These are phyloP conservation scores for Vidua macroura DNA, from an alignment of 2,113 vertebrate genomes.

Conservation along the genomic window DNA sequence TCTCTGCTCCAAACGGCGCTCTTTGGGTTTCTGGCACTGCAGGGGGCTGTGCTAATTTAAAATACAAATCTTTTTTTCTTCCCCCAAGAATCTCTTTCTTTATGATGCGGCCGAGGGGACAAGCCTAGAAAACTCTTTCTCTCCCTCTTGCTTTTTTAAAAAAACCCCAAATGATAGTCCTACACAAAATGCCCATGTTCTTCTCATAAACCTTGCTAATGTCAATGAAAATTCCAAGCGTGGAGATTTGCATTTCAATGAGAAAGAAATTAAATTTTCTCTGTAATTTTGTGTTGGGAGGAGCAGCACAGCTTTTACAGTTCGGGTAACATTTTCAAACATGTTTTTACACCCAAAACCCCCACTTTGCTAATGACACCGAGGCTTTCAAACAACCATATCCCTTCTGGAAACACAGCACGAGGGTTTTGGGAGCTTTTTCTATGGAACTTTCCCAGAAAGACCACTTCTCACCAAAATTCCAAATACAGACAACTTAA, in stretches of 20 bases:
- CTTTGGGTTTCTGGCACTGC: constrained; percentile 39
- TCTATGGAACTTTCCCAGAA: background rate
- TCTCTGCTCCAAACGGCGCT: background rate
- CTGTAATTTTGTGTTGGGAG: constrained; percentile 38
- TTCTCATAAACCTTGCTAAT: background rate
- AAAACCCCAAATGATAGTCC: background rate
- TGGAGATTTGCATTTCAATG: constrained; percentile 54
- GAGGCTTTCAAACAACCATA: background rate
- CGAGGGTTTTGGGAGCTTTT: background rate
- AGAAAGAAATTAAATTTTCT: constrained; percentile 48
- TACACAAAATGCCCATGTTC: background rate
- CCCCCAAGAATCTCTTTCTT: constrained; percentile 17
- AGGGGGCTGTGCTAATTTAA: constrained; percentile 43
- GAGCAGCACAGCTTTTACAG: background rate
- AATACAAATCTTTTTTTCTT: background rate
- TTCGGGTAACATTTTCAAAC: background rate
- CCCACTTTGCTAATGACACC: background rate
- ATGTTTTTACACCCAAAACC: background rate
- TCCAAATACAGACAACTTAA: background rate
- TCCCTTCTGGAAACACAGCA: background rate
- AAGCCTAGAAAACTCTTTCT: background rate
- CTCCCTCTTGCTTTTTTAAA: background rate
- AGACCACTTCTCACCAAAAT: background rate
- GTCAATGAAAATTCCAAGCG: constrained; percentile 32
- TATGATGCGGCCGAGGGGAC: background rate